Conservation (phyloP, 2,888 invertebrate genomes). For the Galeopsomyia nigrocyanea region DNA sequence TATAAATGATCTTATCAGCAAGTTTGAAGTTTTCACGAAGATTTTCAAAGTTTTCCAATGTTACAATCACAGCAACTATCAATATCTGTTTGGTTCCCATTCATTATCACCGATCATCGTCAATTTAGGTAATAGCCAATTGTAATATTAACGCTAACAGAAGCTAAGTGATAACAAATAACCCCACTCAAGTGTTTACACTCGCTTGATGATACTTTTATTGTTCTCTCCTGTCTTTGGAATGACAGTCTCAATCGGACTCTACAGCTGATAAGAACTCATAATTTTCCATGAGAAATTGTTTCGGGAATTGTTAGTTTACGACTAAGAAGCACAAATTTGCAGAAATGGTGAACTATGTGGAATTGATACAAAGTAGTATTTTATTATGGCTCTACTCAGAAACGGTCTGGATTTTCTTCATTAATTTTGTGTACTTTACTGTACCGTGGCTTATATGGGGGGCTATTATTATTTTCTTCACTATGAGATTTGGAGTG, state of each 20-base stretch:
- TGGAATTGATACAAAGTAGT: conserved; percentile 56
- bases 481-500: conserved; percentile 52
- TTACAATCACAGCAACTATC: too few relatives aligned
- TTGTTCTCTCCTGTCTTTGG: background rate
- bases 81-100: too few relatives aligned
- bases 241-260: conserved; percentile 8
- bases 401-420: conserved; percentile 53
- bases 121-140: too few relatives aligned
- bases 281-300: conserved; percentile 4
- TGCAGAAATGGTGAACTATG: conserved; percentile 32
- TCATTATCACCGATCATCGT: too few relatives aligned
- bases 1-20: too few relatives aligned
- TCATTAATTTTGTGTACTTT: conserved; percentile 56
- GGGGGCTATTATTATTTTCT: conserved; percentile 55
- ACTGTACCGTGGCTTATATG: conserved; percentile 63
- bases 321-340: background rate
- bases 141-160: too few relatives aligned
- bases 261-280: conserved; percentile 17
- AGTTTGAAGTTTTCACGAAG: too few relatives aligned
- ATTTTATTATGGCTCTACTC: conserved; percentile 59
- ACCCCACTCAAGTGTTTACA: background rate
- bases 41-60: too few relatives aligned
- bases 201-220: background rate
- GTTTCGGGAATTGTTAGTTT: background rate
- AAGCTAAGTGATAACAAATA: conserved; percentile 2